Evolutionary conservation across 1,140 invertebrate genomes (phyloP).

Genomic region (Drosophila persimilis): DNA sequence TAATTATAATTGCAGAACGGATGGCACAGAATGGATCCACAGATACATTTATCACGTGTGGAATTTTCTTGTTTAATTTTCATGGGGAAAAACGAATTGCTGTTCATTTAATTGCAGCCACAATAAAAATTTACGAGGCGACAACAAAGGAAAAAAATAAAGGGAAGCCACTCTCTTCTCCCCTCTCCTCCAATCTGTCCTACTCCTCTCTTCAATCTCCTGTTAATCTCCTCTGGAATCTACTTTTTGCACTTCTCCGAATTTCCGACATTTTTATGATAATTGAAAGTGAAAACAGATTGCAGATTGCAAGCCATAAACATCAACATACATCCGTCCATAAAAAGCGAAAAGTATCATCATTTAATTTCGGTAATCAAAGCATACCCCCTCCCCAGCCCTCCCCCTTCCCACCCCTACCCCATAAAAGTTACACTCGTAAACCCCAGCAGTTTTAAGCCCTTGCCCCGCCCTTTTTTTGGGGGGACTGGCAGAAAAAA

Average conservation of each 20-base stretch:
- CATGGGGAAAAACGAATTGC: constrained; percentile 27
- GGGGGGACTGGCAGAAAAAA: constrained; percentile 10
- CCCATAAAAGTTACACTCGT: not conserved
- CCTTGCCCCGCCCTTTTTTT: constrained; percentile 1
- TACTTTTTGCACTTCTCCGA: constrained; percentile 9
- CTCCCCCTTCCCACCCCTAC: not conserved
- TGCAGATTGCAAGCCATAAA: no score
- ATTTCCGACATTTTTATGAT: constrained; percentile 19
- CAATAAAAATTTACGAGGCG: constrained; percentile 57
- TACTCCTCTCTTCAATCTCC: not conserved
- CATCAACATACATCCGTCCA: no score
- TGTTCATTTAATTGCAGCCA: constrained; percentile 58
- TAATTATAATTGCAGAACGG: constrained; percentile 53
- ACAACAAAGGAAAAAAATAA: constrained; percentile 13
- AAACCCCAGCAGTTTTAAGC: not conserved
- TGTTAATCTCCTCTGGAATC: constrained; percentile 8
- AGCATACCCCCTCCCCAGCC: not conserved
- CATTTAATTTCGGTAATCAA: constrained; percentile 3
- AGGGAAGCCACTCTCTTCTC: not conserved
- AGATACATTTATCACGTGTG: constrained; percentile 56
- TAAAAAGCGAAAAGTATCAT: not conserved
- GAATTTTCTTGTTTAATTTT: constrained; percentile 43
- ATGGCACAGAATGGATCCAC: constrained; percentile 1
- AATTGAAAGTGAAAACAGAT: constrained; percentile 27
- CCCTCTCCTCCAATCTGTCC: not conserved